Evolutionary conservation across 2,888 invertebrate species (phyloP), one percentile per base, ranked within the genome.

Genomic region (Anticlea derivata): DNA sequence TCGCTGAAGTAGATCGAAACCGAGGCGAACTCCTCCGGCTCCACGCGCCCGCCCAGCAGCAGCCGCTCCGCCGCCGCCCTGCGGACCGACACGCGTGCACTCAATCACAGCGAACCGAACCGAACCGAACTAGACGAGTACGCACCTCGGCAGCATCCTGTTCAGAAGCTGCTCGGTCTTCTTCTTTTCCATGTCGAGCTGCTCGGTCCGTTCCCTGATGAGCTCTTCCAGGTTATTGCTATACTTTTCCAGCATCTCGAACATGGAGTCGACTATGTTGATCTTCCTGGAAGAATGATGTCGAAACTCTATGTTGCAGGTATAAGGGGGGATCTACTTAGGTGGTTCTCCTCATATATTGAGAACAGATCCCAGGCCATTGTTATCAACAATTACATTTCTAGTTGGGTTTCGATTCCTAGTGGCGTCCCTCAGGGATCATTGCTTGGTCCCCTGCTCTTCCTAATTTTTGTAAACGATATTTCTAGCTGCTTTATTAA

Each of bases 221-320:
- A 98, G 88, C 72, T 97, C 97, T 80, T 98, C 98, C 73, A 98
- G 87, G 85, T 98, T 98, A 80, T 97, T 97, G 56, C 98, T 97
- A 83, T 98, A 98, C 80, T 98, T 98, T 78, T 98, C 98, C 73
- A 98, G 91, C 95, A 98, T 98, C 88, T 97, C 96, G 78, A 98
- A 97, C 97, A 98, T 98, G 40, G 98, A 98, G 81, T 98, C 98
- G 44, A 98, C 96, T 68, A 98, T 97, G 86, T 98, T 98, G 1
- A 97, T 95, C 86, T 98, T 98, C 70, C 97, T 96, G 84, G 2
- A 83, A 83, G 20, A n/a, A n/a, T n/a, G n/a, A n/a, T n/a, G n/a
- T n/a, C n/a, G n/a, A n/a, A n/a, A n/a, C n/a, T n/a, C n/a, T n/a
- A n/a, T n/a, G n/a, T n/a, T n/a, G n/a, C n/a, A n/a, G n/a, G n/a